These are phyloP conservation scores for Thecophora atra DNA, from an alignment of 2,888 invertebrate genomes.

Conservation along the genomic window DNA sequence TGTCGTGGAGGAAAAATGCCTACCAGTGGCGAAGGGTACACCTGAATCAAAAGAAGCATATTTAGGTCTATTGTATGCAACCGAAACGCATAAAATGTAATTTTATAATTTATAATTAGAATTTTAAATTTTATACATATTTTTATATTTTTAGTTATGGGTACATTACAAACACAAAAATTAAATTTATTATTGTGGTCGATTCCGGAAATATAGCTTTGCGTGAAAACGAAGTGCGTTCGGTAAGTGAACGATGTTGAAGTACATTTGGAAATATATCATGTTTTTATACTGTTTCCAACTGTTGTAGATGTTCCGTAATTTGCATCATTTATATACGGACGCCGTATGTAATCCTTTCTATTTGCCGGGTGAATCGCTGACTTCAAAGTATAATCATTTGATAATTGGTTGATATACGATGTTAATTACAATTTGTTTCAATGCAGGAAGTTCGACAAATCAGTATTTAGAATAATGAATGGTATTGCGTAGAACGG, in stretches of 20 bases:
- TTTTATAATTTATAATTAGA: no score
- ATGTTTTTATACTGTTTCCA: conserved; percentile 10
- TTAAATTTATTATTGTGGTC: conserved; percentile 92
- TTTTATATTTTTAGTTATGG: conserved; percentile 91
- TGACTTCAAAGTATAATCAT: conserved; percentile 79
- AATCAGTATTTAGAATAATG: conserved; percentile 73
- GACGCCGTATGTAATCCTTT: conserved; percentile 97
- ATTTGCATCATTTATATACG: conserved; percentile 90
- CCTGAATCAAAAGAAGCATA: conserved; percentile 89
- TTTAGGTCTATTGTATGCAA: conserved; percentile 89
- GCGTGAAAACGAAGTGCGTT: conserved; percentile 84
- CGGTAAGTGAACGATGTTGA: not conserved
- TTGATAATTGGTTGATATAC: not conserved
- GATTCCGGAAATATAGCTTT: conserved; percentile 88
- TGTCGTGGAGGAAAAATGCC: conserved; percentile 65
- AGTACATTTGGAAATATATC: not conserved
- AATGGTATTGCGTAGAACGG: conserved; percentile 55
- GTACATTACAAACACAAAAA: conserved; percentile 96
- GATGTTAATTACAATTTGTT: conserved; percentile 22
- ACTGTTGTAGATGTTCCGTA: conserved; percentile 78
- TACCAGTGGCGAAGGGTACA: conserved; percentile 70
- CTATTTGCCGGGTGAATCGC: conserved; percentile 90
- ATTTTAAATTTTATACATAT: no score
- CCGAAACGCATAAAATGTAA: conserved; percentile 97
- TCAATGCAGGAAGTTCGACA: conserved; percentile 73